Conservation (phyloP, 2,888 invertebrate species). For the Isotomurus palustris region DNA sequence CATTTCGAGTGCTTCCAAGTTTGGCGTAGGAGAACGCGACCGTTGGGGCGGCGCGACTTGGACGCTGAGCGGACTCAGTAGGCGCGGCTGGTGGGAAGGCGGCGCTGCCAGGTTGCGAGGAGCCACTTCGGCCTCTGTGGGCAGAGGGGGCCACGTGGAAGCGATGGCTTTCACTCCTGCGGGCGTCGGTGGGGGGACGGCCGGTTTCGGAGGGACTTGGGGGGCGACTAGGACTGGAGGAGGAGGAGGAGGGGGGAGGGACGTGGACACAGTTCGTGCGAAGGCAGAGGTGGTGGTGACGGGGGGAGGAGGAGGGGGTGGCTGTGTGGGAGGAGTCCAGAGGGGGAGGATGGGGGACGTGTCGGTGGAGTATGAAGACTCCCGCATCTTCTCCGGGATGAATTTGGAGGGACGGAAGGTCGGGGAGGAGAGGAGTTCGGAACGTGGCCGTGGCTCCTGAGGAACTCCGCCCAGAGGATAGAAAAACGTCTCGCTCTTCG, state of each 20-base stretch:
- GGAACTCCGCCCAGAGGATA: too few relatives aligned
- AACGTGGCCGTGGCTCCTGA: too few relatives aligned
- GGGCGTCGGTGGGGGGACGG: not conserved
- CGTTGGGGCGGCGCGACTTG: constrained; percentile 5
- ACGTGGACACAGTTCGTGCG: constrained; percentile 56
- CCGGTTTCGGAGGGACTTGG: constrained; percentile 9
- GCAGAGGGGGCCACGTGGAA: constrained; percentile 19
- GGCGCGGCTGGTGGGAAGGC: not conserved
- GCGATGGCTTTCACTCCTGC: not conserved
- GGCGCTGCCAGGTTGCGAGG: not conserved
- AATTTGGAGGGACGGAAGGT: constrained; percentile 63
- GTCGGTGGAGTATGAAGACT: constrained; percentile 65
- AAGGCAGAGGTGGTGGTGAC: constrained; percentile 52
- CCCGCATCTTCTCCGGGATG: constrained; percentile 61
- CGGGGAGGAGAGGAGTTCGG: constrained; percentile 4
- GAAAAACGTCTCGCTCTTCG: too few relatives aligned
- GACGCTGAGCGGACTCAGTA: constrained; percentile 9
- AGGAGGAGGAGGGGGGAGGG: not conserved
- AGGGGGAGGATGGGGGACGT: constrained; percentile 47
- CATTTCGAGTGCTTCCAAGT: constrained; percentile 63
- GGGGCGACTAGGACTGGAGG: constrained; percentile 4
- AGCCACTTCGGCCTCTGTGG: too few relatives aligned
- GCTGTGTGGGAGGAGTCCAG: constrained; percentile 54
- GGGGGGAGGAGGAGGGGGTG: not conserved
- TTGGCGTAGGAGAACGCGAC: constrained; percentile 54